These are phyloP conservation scores for Centropus bengalensis DNA, from an alignment of 2,113 vertebrate genomes.

Conservation along the genomic window DNA sequence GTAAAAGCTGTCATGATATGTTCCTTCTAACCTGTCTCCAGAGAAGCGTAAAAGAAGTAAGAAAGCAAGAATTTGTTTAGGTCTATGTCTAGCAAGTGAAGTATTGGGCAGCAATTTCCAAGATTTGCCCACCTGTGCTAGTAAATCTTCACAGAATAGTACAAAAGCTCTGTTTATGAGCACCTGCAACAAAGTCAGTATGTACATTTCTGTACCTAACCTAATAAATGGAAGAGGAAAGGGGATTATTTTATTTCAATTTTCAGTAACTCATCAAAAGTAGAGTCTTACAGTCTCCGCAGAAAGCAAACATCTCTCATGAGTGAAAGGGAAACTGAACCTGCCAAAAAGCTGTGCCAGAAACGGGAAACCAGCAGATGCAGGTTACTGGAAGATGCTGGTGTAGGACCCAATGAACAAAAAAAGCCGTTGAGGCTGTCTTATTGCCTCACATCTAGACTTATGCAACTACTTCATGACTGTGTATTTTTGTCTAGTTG, in stretches of 20 bases:
- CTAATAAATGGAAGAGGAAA: neutral
- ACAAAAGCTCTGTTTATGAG: neutral
- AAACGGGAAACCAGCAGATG: neutral
- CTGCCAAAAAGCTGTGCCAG: neutral
- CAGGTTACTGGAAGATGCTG: slow-evolving; percentile 39
- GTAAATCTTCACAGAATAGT: neutral
- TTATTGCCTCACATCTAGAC: neutral
- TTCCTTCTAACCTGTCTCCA: neutral
- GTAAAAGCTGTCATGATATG: accelerated
- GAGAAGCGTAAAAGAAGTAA: neutral
- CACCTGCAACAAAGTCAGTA: neutral
- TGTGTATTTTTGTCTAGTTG: neutral
- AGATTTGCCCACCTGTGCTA: neutral
- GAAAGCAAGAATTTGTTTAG: neutral
- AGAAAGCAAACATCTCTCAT: neutral
- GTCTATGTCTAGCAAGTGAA: neutral
- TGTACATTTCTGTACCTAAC: neutral
- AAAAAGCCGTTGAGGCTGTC: neutral
- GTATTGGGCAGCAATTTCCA: neutral
- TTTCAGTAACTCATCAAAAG: neutral
- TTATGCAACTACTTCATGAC: neutral
- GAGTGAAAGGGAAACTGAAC: neutral
- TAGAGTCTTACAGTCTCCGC: neutral
- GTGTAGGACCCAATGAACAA: neutral
- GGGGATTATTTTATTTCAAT: neutral